Evolutionary conservation across 2,888 invertebrate species (phyloP).

Genomic region (Notodonta ziczac): DNA sequence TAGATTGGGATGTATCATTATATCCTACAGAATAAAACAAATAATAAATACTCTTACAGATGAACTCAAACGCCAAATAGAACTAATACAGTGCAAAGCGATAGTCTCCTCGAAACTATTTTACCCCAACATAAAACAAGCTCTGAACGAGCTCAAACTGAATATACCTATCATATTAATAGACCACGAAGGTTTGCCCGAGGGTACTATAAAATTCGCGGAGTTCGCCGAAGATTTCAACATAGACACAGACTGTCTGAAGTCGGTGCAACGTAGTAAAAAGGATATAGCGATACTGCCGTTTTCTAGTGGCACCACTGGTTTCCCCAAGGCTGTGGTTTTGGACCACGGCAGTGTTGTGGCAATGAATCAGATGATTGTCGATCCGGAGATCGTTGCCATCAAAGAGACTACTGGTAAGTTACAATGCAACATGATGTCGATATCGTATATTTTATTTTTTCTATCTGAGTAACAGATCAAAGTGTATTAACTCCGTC

Average conservation of each 20-base stretch:
- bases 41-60: constrained; percentile 76
- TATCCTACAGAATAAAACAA: too few relatives aligned
- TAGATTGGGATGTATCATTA: too few relatives aligned
- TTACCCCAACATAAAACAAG: constrained; percentile 75
- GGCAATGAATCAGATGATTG: constrained; percentile 73
- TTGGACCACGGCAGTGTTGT: constrained; percentile 86
- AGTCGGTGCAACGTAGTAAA: constrained; percentile 65
- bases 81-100: constrained; percentile 85
- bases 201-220: constrained; percentile 86
- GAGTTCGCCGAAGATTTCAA: constrained; percentile 84
- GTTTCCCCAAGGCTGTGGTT: constrained; percentile 90
- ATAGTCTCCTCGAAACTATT: constrained; percentile 85
- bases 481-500: too few relatives aligned
- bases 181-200: constrained; percentile 75
- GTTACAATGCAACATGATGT: constrained; percentile 9
- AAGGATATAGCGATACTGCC: constrained; percentile 89
- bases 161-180: constrained; percentile 81
- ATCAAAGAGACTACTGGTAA: constrained; percentile 72
- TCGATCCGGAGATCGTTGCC: constrained; percentile 62
- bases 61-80: constrained; percentile 88
- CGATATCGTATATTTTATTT: too few relatives aligned
- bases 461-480: too few relatives aligned
- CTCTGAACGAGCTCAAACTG: constrained; percentile 70
- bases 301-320: constrained; percentile 95
- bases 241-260: constrained; percentile 80